Evolutionary conservation across 2,888 invertebrate genomes (phyloP), one percentile per base, ranked within the genome.

Genomic region (Slavum lentiscoides): DNA sequence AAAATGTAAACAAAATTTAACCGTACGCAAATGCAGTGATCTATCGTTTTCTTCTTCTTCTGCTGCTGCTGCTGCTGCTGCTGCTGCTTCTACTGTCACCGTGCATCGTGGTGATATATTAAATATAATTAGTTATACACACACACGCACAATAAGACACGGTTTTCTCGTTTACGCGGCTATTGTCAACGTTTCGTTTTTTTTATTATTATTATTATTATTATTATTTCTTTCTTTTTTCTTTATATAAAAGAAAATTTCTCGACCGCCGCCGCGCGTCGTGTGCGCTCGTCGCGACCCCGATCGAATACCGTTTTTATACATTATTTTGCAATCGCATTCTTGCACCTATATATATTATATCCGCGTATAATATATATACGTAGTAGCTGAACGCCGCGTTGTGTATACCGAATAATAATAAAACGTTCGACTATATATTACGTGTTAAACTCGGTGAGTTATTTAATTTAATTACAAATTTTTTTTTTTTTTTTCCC

Each of bases 1-100:
- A 68, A 76, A 59, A 76, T 68, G 75, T 76, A 59, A 13, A 68
- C 55, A 66, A 74, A 72, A 59, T 37, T 5, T 1, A 39, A 64
- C 21, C 37, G 15, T 58, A 64, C 64, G 6, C 66, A 58, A 67
- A 66, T 66, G 1, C 30, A 30, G 66, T 66, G 74, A 66, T 39
- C 74, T n/a, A 58, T 43, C 30, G 75, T 68, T 76, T 75, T 30
- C 49, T 76, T 43, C 30, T 30, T 30, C 30, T 30, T 30, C 30
- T 30, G 30, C 30, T 30, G 30, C 30, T 30, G 30, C 30, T 30
- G 30, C 30, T 4, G 30, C 4, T 30, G 30, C 4, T 4, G 30
- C 4, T 4, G 4, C 30, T 30, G 30, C 4, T 30, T 1, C 30
- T 30, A 30, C 30, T 17, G 59, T 68, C 67, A 43, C 64, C 49